A percentile compares a stretch with the other conserved stretches of the same genome.
Conservation (phyloP, 2,113 vertebrate genomes). For the Mobula hypostoma region DNA sequence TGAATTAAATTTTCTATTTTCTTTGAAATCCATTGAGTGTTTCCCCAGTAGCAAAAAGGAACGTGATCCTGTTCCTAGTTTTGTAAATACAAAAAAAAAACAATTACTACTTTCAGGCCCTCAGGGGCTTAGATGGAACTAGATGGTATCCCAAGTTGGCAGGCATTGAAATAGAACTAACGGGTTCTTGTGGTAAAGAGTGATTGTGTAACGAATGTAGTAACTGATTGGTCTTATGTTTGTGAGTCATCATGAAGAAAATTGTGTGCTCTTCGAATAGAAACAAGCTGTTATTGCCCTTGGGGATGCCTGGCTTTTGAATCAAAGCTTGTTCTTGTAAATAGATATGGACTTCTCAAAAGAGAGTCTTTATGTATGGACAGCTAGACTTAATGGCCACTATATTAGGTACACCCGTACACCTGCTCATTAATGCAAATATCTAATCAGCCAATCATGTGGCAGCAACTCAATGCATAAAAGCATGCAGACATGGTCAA, state of each 20-base stretch:
- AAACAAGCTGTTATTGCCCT: constrained; percentile 3
- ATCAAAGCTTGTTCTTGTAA: not conserved
- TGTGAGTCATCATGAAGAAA: constrained; percentile 20
- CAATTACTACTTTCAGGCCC: constrained; percentile 4
- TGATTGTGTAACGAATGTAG: not conserved
- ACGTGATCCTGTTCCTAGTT: not conserved
- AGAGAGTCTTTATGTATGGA: not conserved
- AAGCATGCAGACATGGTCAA: no score
- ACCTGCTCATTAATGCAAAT: no score
- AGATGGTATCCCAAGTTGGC: not conserved
- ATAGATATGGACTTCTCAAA: not conserved
- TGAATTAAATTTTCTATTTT: not conserved
- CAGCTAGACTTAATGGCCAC: no score
- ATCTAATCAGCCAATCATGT: no score
- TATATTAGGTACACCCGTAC: no score
- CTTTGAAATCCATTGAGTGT: not conserved
- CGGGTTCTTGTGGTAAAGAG: not conserved
- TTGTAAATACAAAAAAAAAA: constrained; percentile 32
- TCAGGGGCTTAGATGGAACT: not conserved
- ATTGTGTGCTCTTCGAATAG: not conserved
- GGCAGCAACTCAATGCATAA: no score
- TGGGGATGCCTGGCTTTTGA: not conserved
- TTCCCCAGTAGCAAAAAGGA: not conserved
- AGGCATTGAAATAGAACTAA: not conserved
- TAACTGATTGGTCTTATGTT: not conserved